Conservation (phyloP, 2,888 invertebrate genomes). For the Rhodophaea formosa region DNA sequence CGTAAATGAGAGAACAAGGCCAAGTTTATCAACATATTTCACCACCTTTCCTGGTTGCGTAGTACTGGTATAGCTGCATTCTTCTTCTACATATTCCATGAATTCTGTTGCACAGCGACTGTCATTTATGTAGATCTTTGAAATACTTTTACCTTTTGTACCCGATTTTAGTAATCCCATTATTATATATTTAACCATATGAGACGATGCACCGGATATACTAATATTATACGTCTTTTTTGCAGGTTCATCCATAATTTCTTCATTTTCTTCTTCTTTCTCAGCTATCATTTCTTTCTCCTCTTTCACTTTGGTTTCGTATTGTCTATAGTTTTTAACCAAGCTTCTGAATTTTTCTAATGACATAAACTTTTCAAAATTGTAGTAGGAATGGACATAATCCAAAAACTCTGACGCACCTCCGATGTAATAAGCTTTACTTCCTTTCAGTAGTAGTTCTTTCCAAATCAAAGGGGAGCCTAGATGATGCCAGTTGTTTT, state of each 20-base stretch:
- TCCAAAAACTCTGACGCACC: constrained; percentile 82
- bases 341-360: constrained; percentile 52
- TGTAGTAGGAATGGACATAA: constrained; percentile 82
- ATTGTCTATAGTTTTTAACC: constrained; percentile 50
- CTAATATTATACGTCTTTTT: constrained; percentile 47
- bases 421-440: constrained; percentile 81
- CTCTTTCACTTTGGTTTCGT: constrained; percentile 42
- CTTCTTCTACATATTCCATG: constrained; percentile 55
- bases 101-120: constrained; percentile 43
- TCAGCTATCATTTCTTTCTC: constrained; percentile 31
- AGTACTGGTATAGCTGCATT: constrained; percentile 55
- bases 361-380: constrained; percentile 57
- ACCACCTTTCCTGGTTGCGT: constrained; percentile 53
- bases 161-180: constrained; percentile 55
- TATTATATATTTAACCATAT: constrained; percentile 57
- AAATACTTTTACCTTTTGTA: constrained; percentile 41
- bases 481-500: constrained; percentile 79
- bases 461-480: constrained; percentile 83
- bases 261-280: constrained; percentile 23
- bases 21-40: constrained; percentile 63
- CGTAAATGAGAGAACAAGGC: constrained; percentile 66
- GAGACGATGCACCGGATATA: constrained; percentile 59
- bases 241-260: constrained; percentile 16
- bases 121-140: constrained; percentile 63
- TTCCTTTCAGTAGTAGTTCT: constrained; percentile 78